Percentiles rank a stretch among this genome's conserved stretches.
phyloP scores from a whole-genome alignment of 1,140 invertebrate genomes.

The Tetragonula clypearis region DNA sequence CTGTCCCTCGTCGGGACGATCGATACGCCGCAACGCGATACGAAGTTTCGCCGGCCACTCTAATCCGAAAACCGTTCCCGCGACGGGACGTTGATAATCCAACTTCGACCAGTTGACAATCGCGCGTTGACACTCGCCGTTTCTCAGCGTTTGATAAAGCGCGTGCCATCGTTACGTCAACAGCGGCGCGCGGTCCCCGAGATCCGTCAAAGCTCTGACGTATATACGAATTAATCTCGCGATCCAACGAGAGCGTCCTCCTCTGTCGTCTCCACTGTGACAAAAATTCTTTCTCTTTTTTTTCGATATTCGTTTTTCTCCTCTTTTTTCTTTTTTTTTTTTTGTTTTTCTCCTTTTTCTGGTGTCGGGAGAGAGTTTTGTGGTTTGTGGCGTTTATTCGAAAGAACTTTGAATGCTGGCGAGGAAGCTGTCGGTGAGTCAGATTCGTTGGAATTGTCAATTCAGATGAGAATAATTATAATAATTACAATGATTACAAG shows the following conservation, averaged over 20 bases:
- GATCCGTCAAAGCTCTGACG: background rate
- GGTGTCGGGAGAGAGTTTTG: background rate
- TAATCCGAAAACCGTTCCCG: slow-evolving; percentile 29
- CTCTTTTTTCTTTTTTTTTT: background rate
- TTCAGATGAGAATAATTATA: too few relatives aligned
- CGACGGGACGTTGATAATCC: slow-evolving; percentile 32
- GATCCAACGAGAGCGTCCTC: background rate
- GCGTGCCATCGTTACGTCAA: background rate
- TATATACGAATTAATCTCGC: background rate
- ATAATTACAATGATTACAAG: too few relatives aligned
- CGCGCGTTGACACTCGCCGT: background rate
- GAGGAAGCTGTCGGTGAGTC: too few relatives aligned
- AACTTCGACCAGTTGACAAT: slow-evolving; percentile 39
- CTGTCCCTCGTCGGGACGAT: background rate
- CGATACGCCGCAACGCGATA: slow-evolving; percentile 18
- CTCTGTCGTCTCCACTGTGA: background rate
- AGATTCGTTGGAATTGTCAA: too few relatives aligned
- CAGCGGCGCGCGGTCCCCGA: background rate
- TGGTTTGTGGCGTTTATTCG: background rate
- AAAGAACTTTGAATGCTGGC: too few relatives aligned
- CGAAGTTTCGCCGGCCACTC: slow-evolving; percentile 7
- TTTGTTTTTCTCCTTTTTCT: background rate
- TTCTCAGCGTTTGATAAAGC: slow-evolving; percentile 2
- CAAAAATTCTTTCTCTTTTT: background rate
- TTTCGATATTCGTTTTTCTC: background rate